phyloP scores from a whole-genome alignment of 2,888 invertebrate species.

The Gymnoscelis rufifasciata region DNA sequence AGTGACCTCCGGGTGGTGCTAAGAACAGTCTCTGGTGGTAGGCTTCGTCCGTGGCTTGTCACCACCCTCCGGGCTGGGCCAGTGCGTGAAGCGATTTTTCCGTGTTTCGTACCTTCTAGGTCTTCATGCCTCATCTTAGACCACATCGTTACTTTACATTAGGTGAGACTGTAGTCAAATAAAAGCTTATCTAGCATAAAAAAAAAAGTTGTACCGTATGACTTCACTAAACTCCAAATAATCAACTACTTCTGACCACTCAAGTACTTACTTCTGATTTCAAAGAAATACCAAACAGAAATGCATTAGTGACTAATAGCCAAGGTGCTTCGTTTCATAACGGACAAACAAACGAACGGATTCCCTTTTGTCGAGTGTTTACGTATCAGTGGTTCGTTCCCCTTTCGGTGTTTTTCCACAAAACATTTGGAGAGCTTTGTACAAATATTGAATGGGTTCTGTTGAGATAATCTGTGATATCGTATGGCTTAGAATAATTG shows the following conservation, averaged over 20 bases:
- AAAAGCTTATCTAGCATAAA: too few relatives aligned
- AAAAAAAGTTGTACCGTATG: too few relatives aligned
- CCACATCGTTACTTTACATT: too few relatives aligned
- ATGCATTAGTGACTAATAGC: constrained; percentile 61
- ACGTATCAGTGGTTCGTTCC: background rate
- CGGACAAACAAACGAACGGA: constrained; percentile 52
- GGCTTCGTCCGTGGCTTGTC: too few relatives aligned
- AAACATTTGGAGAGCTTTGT: background rate
- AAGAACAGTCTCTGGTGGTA: too few relatives aligned
- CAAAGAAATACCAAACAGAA: constrained; percentile 43
- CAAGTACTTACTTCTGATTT: background rate
- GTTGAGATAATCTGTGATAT: constrained; percentile 1
- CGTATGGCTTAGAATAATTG: background rate
- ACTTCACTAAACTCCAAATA: too few relatives aligned
- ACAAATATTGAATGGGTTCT: background rate
- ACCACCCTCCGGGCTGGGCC: too few relatives aligned
- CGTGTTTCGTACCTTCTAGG: too few relatives aligned
- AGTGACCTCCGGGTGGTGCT: too few relatives aligned
- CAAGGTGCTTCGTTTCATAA: constrained; percentile 57
- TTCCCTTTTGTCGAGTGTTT: constrained; percentile 18
- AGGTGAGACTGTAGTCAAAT: too few relatives aligned
- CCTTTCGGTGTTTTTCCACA: constrained; percentile 2
- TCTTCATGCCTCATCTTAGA: too few relatives aligned
- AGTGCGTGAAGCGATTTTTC: too few relatives aligned
- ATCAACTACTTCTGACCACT: background rate